Base-by-base conservation (phyloP, 2,888 invertebrate genomes). In the Thyatira batis region DNA sequence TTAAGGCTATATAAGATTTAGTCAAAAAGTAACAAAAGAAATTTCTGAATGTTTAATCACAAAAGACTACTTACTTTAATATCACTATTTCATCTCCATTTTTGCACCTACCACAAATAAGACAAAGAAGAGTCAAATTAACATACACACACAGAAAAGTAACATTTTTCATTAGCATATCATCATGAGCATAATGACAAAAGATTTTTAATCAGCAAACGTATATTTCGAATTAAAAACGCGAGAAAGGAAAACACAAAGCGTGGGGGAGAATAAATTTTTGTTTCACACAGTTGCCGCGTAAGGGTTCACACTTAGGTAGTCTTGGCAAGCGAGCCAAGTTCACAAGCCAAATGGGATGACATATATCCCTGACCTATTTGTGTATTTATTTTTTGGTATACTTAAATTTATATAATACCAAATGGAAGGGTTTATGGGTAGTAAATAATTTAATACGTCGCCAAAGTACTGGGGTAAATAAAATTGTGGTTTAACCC, bases 291-390 rank as follows among this genome's bases (percentile, higher is more conserved):
- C 33, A 27, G 49, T 39, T 49, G 60, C 46, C 39, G 49, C 28
- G 44, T 10, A 48, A 50, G 50, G 50, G 33, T 13, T 33, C 46
- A 20, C 51, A 48, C 45, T 54, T 23, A 30, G 44, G 33, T 20
- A 58, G 62, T 68, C 72, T 75, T 76, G 73, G 76, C 75, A 60
- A 60, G 65, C 57, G 61, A 70, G 78, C 76, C 78, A 80, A 82
- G 74, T 76, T 75, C 71, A 71, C 57, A 54, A 77, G 82, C 81
- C 82, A 85, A 85, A 76, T 84, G 74, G 77, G 75, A 72, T 77
- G 71, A 73, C 71, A 72, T 72, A 39, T 39, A 80, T 77, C 78
- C 78, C 70, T 85, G 82, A 84, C 82, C 82, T 61, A 73, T 72
- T 79, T 54, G 51, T 54, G 57, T 64, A 58, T 71, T 71, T 71